Base-by-base conservation (phyloP, 1,140 invertebrate genomes). In the Tyrophagus putrescentiae region DNA sequence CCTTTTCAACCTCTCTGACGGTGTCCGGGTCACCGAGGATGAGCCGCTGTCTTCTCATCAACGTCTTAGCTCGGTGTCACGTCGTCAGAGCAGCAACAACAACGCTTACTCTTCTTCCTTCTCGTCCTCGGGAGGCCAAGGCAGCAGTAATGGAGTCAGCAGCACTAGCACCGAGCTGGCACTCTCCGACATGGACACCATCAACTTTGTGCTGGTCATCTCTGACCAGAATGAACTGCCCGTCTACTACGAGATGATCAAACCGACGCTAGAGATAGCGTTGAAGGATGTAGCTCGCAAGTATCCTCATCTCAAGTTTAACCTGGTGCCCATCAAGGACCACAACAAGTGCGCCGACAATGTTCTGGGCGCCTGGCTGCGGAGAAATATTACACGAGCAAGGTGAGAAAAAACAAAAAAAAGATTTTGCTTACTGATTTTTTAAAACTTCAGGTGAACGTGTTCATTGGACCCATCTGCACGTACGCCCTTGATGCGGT, bases 401-500 rank as follows among this genome's bases (percentile, higher is more conserved):
- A 34, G 18, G 64, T 65, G 13, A n/a, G n/a, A n/a, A n/a, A n/a
- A 60, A 23, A n/a, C 62, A 33, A 25, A 64, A 64, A 32, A 57
- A 66, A 16, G 62, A 57, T 1, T 62, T 59, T 2, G 65, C 39
- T 29, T 90, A 86, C 69, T 81, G 13, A 39, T n/a, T 39, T 39
- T 13, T 39, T n/a, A n/a, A n/a, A n/a, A n/a, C n/a, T n/a, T n/a
- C n/a, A n/a, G n/a, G n/a, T 58, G n/a, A 57, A 13, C 11, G 68
- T 61, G 31, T 66, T 69, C 50, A 34, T 69, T 42, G 67, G 68
- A 13, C 68, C 67, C 1, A 64, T 62, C 18, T 91, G 87, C 69
- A 82, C 84, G 4, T 86, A 86, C 68, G 85, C 86, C 7, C 68
- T 91, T 52, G 85, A 89, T 68, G 84, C 85, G 1, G 85, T 90